Conservation (phyloP, 2,888 invertebrate genomes). For the Suillia variegata region DNA sequence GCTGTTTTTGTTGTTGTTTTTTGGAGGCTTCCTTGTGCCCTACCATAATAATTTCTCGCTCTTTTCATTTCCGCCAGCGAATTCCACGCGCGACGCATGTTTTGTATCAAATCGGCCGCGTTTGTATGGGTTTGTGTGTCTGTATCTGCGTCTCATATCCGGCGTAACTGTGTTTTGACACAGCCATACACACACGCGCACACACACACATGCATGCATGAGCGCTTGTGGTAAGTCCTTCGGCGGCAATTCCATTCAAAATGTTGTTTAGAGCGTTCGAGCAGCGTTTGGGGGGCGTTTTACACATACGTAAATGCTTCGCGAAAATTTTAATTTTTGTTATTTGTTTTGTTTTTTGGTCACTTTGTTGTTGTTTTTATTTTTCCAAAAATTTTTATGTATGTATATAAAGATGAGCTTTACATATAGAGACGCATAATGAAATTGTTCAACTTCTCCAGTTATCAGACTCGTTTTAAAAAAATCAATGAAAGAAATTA, state of each 20-base stretch:
- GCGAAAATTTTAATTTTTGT: too few species aligned
- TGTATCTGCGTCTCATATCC: neutral
- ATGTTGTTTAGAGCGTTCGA: neutral
- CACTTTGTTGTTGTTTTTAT: too few species aligned
- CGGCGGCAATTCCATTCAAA: neutral
- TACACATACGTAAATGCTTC: too few species aligned
- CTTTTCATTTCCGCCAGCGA: neutral
- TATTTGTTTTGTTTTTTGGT: too few species aligned
- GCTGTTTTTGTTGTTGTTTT: too few species aligned
- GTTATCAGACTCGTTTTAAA: too few species aligned
- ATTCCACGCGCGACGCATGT: neutral
- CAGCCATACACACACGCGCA: neutral
- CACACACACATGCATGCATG: neutral
- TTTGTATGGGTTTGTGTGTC: neutral
- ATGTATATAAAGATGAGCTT: too few species aligned
- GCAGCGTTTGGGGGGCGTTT: neutral
- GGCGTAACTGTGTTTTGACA: neutral
- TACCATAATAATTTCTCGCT: too few species aligned
- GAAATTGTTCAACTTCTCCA: too few species aligned
- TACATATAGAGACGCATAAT: too few species aligned
- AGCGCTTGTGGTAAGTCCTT: neutral
- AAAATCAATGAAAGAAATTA: too few species aligned
- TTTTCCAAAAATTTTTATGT: too few species aligned
- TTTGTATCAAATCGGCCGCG: neutral
- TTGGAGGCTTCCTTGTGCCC: neutral